phyloP scores from a whole-genome alignment of 2,797 vertebrate genomes.

The Anguilla obscura region DNA sequence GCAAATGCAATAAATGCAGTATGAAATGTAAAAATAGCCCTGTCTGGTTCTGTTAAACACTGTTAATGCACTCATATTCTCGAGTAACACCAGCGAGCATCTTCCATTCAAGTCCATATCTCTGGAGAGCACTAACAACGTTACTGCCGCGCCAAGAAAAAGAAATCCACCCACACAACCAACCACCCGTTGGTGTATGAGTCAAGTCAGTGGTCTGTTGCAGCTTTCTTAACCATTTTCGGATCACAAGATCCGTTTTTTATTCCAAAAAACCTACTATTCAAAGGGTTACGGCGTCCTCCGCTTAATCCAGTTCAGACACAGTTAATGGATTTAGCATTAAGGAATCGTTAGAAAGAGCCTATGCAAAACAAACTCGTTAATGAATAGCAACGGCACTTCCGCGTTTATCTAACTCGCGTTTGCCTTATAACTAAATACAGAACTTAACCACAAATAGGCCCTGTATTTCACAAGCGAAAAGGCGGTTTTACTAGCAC shows the following conservation, averaged over 20 bases:
- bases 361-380: background rate
- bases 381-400: background rate
- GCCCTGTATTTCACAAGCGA: too few relatives aligned
- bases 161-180: background rate
- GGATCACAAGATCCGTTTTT: too few relatives aligned
- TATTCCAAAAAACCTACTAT: too few relatives aligned
- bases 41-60: background rate
- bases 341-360: background rate
- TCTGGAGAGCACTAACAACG: background rate
- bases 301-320: background rate
- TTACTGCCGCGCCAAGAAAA: background rate
- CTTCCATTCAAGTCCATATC: background rate
- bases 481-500: background rate
- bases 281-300: background rate
- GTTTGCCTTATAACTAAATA: too few relatives aligned
- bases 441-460: too few relatives aligned
- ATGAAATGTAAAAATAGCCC: background rate
- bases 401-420: background rate
- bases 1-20: conserved; percentile 4
- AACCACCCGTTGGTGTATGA: background rate
- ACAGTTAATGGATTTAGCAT: background rate
- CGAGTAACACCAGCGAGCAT: background rate
- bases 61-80: background rate
- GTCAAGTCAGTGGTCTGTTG: background rate
- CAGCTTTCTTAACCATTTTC: too few relatives aligned